Evolutionary conservation across 2,888 invertebrate species (phyloP), one percentile per base, ranked within the genome.

Genomic region (Leptura quadrifasciata): DNA sequence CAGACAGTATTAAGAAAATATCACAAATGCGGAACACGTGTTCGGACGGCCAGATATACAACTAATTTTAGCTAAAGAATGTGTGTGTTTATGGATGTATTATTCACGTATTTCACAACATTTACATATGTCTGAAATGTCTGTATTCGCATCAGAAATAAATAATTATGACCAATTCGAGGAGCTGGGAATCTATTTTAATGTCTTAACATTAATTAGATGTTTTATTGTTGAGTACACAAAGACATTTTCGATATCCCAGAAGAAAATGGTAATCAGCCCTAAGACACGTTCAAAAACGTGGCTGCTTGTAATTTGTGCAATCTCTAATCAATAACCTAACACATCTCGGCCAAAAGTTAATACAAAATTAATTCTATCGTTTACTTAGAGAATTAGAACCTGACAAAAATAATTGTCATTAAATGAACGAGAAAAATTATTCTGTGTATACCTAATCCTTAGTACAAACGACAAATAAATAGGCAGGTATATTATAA

Each of bases 21-120:
- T 73, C 76, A 77, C 79, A 79, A 81, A 81, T 78, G 78, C 74
- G 74, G 77, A 78, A 73, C 82, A 81, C 78, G 75, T 81, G 80
- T 80, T 64, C n/a, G 15, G 24, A 54, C 8, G 55, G 31, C 27
- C 27, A 24, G 47, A 9, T 39, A 35, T 61, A n/a, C 20, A 20
- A 47, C 52, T 74, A 74, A 74, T 68, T 68, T 74, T 74, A 74
- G 74, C 68, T 21, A 35, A 74, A 74, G 74, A 74, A 74, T 74
- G 74, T 68, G n/a, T 24, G 68, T 68, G 68, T 68, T 74, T 74
- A 74, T 74, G 68, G 74, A 74, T 54, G 35, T 68, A 74, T 68
- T 74, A 74, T 58, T 64, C 64, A 17, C 68, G 68, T 47, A 47
- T 67, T 27, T 68, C 55, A 71, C 68, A 68, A 74, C 74, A 74